Percentiles rank a stretch among this genome's conserved stretches.
Conservation (phyloP, 2,888 invertebrate genomes). For the Eretmocerus hayati region DNA sequence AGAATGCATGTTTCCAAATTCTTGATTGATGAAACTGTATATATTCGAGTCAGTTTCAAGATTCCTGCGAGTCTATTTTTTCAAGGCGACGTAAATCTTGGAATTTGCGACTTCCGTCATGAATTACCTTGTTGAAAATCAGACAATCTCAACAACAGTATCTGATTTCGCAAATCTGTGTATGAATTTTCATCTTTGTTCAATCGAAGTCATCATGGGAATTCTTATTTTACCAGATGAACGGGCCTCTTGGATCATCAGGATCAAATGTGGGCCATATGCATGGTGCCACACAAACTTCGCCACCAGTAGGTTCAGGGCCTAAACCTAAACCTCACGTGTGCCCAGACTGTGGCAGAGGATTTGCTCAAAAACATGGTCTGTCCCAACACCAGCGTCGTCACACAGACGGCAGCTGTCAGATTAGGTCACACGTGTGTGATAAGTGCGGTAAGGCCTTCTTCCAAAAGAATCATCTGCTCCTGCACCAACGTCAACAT, state of each 20-base stretch:
- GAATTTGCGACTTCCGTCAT: too few species aligned
- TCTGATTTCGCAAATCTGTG: too few species aligned
- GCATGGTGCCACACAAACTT: constrained; percentile 46
- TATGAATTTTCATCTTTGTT: too few species aligned
- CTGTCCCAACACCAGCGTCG: constrained; percentile 71
- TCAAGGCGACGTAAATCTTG: too few species aligned
- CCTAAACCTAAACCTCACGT: constrained; percentile 68
- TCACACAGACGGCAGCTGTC: constrained; percentile 75
- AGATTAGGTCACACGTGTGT: constrained; percentile 71
- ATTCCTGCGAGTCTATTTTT: too few species aligned
- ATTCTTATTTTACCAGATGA: constrained; percentile 33
- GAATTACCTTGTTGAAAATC: too few species aligned
- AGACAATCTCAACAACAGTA: too few species aligned
- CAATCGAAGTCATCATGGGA: neutral
- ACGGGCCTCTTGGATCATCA: constrained; percentile 41
- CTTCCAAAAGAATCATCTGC: constrained; percentile 78
- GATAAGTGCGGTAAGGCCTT: constrained; percentile 77
- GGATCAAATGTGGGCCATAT: constrained; percentile 39
- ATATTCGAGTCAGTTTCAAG: too few species aligned
- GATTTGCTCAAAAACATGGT: constrained; percentile 77
- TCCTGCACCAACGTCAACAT: constrained; percentile 75
- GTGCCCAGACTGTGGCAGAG: constrained; percentile 73
- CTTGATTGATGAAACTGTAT: too few species aligned
- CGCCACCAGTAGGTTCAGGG: constrained; percentile 39
- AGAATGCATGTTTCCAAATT: too few species aligned